phyloP scores from a whole-genome alignment of 92 coral and sea anemone species.

The Palythoa caribaeorum region DNA sequence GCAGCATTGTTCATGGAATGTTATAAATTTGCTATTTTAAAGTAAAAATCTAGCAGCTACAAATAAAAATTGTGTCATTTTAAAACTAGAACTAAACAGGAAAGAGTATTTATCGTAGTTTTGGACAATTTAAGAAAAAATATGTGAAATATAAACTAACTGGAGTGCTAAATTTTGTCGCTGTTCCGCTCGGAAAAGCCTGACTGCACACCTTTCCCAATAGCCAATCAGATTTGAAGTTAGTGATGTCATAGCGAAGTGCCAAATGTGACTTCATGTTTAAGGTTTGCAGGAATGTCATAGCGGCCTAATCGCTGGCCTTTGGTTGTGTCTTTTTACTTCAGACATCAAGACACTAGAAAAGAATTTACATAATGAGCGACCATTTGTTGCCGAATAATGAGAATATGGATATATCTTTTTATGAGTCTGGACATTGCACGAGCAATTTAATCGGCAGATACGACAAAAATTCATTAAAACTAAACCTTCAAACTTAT shows the following conservation, averaged over 20 bases:
- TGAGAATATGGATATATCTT: constrained; percentile 84
- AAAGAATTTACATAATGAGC: constrained; percentile 75
- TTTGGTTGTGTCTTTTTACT: constrained; percentile 57
- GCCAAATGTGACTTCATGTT: constrained; percentile 88
- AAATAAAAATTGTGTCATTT: background rate
- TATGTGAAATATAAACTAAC: background rate
- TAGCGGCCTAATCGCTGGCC: constrained; percentile 82
- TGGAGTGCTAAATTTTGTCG: background rate
- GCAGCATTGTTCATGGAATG: constrained; percentile 7
- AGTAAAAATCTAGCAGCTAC: background rate
- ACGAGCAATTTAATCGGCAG: constrained; percentile 50
- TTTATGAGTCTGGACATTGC: constrained; percentile 70
- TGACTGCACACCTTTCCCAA: background rate
- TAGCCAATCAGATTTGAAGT: constrained; percentile 85
- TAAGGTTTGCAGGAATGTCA: constrained; percentile 74
- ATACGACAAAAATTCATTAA: constrained; percentile 78
- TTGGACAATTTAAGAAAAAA: background rate
- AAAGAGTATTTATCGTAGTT: background rate
- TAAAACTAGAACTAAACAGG: background rate
- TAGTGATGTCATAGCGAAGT: constrained; percentile 82
- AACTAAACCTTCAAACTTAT: constrained; percentile 69
- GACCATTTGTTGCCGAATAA: constrained; percentile 72
- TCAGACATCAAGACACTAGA: constrained; percentile 63
- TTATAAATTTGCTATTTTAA: constrained; percentile 4
- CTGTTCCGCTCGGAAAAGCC: constrained; percentile 6